Base-by-base conservation (phyloP, 2,113 vertebrate species). In the Seriola quinqueradiata region DNA sequence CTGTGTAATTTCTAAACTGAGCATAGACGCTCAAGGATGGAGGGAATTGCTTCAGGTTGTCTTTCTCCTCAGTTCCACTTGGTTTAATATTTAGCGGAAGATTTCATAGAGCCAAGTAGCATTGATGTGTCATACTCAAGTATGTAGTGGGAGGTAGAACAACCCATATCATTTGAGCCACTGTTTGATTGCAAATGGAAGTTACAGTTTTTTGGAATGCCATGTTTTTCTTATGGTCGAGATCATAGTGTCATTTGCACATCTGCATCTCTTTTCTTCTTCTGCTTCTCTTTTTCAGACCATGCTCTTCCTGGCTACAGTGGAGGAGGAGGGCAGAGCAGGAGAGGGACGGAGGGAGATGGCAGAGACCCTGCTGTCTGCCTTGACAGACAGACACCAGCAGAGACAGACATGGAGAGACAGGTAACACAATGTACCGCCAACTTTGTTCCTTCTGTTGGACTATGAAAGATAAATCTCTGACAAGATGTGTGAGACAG, bases 331-430 rank as follows among this genome's bases (percentile, higher is more conserved):
- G 52, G 95, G 23, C 66, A 85, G 83, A 87, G 95, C 89, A 67
- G 94, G 60, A 81, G 95, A 92, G 91, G 93, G 96, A 91, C 95
- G 94, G 79, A 94, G 90, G 10, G 96, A 96, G 76, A 95, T 96
- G 81, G 89, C 97, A 55, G 92, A 93, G 38, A 95, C 94, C 75
- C 86, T 98, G 77, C 94, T 98, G 25, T 91, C 95, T 1, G 86
- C 93, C n/a, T 95, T 99, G 87, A 95, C 90, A 3, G 95, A 97
- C 68, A 95, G 98, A 80, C 97, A 98, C 83, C 96, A 95, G 78
- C 96, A 97, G 81, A 95, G 97, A 83, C 95, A 96, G 87, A 97
- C 97, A 54, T 99, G 98, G 98, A 95, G 95, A 63, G 92, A 93
- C 92, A 98, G 98, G 98, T 99, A 88, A 95, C 63, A 79, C 71